A percentile compares a stretch with the other conserved stretches of the same genome.
These are phyloP conservation scores for Chydorus sphaericus DNA, from an alignment of 2,888 invertebrate genomes.

Conservation along the genomic window DNA sequence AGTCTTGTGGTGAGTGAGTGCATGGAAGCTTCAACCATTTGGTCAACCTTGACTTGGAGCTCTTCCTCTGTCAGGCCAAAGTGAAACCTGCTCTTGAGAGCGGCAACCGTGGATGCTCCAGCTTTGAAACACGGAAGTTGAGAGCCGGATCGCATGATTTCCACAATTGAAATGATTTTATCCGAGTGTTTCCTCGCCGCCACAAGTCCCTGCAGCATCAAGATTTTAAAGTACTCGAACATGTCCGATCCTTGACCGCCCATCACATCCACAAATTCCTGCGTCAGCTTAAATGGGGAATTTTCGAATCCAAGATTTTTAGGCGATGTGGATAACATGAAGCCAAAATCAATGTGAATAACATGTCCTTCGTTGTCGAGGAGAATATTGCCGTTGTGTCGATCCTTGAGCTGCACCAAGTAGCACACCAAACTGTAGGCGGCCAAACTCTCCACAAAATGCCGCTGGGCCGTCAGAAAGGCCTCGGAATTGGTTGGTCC, in stretches of 20 bases:
- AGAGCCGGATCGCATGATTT: slow-evolving; percentile 79
- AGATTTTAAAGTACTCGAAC: slow-evolving; percentile 95
- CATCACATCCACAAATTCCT: slow-evolving; percentile 97
- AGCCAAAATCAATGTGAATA: slow-evolving; percentile 99
- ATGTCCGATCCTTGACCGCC: slow-evolving; percentile 90
- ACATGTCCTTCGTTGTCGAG: slow-evolving; percentile 93
- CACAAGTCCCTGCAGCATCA: slow-evolving; percentile 86
- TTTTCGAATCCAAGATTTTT: slow-evolving; percentile 88
- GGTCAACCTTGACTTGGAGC: slow-evolving; percentile 76
- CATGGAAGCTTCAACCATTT: slow-evolving; percentile 84
- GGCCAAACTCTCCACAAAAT: slow-evolving; percentile 95
- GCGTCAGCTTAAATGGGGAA: slow-evolving; percentile 80
- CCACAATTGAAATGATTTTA: slow-evolving; percentile 85
- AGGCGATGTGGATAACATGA: slow-evolving; percentile 93
- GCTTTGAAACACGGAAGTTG: slow-evolving; percentile 93
- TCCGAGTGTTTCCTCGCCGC: slow-evolving; percentile 97
- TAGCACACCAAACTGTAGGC: slow-evolving; percentile 97
- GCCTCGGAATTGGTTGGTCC: slow-evolving; percentile 71
- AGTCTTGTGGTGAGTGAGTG: slow-evolving; percentile 92
- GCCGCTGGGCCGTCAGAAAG: slow-evolving; percentile 82
- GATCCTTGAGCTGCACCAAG: slow-evolving; percentile 93
- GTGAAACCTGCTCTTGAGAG: slow-evolving; percentile 88
- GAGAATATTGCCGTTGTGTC: slow-evolving; percentile 98
- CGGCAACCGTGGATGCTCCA: slow-evolving; percentile 75
- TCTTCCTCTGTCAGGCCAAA: slow-evolving; percentile 87